These are phyloP conservation scores for Podabrus alpinus DNA, from an alignment of 2,888 invertebrate genomes.

Conservation along the genomic window DNA sequence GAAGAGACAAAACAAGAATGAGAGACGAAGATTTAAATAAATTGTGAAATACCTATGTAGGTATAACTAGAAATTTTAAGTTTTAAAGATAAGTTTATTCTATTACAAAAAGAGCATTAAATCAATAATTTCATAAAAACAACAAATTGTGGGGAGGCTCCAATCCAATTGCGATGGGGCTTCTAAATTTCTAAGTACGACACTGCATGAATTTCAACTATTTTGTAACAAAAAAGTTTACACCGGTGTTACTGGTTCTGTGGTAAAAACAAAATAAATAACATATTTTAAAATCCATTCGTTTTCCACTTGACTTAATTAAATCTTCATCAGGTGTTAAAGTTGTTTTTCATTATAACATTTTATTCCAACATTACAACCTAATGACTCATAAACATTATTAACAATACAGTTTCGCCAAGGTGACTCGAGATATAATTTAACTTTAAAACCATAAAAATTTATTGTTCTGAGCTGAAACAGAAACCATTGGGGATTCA, in stretches of 20 bases:
- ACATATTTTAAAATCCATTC: not conserved
- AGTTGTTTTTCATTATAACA: not conserved
- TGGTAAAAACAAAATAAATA: not conserved
- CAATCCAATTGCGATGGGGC: too few species aligned
- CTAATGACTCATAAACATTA: not conserved
- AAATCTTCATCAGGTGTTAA: not conserved
- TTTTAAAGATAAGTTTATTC: too few species aligned
- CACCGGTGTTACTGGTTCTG: not conserved
- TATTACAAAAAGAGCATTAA: too few species aligned
- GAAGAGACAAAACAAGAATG: too few species aligned
- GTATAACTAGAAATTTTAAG: too few species aligned
- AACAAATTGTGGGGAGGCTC: too few species aligned
- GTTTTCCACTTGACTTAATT: not conserved
- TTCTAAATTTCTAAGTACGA: too few species aligned
- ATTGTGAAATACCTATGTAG: too few species aligned
- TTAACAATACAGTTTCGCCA: not conserved
- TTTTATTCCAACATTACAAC: not conserved
- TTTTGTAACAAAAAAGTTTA: not conserved
- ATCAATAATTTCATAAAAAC: too few species aligned
- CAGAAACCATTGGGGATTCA: not conserved
- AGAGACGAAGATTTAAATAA: too few species aligned
- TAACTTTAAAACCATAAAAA: not conserved
- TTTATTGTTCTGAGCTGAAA: not conserved
- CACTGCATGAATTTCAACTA: not conserved
- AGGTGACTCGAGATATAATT: not conserved